Evolutionary conservation across 2,888 invertebrate species (phyloP).

Genomic region (Morinoia aosen): DNA sequence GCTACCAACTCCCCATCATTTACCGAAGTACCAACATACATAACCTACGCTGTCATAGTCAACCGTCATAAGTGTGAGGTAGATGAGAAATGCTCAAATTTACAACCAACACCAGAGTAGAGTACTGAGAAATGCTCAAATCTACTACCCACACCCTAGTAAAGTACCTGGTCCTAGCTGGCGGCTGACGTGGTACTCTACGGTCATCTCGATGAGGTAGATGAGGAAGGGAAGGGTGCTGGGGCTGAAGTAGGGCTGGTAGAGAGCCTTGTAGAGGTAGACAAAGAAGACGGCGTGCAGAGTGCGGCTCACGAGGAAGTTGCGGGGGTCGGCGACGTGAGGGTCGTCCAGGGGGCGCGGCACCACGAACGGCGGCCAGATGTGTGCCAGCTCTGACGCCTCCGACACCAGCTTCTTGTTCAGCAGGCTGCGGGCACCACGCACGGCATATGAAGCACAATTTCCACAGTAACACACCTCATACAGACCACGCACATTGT

Average conservation of each 20-base stretch:
- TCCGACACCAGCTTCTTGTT: constrained; percentile 57
- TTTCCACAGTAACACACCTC: too few relatives aligned
- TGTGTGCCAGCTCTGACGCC: constrained; percentile 71
- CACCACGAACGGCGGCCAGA: constrained; percentile 87
- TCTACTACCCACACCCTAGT: too few relatives aligned
- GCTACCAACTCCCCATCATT: too few relatives aligned
- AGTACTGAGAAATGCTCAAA: too few relatives aligned
- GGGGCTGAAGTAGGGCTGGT: constrained; percentile 77
- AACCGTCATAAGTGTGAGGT: too few relatives aligned
- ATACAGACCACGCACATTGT: too few relatives aligned
- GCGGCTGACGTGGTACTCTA: constrained; percentile 70
- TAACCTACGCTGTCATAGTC: too few relatives aligned
- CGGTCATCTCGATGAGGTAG: constrained; percentile 88
- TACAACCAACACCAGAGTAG: too few relatives aligned
- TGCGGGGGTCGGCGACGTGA: constrained; percentile 82
- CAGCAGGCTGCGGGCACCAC: not conserved
- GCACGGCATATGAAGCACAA: not conserved
- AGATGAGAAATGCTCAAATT: too few relatives aligned
- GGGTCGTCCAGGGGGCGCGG: constrained; percentile 78
- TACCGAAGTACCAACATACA: too few relatives aligned
- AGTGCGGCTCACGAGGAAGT: constrained; percentile 77
- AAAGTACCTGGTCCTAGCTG: not conserved
- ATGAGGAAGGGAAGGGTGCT: constrained; percentile 89
- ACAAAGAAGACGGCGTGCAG: constrained; percentile 84
- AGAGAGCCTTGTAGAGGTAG: constrained; percentile 83